Conservation (phyloP, 2,113 vertebrate species). For the Irena cyanogastra region DNA sequence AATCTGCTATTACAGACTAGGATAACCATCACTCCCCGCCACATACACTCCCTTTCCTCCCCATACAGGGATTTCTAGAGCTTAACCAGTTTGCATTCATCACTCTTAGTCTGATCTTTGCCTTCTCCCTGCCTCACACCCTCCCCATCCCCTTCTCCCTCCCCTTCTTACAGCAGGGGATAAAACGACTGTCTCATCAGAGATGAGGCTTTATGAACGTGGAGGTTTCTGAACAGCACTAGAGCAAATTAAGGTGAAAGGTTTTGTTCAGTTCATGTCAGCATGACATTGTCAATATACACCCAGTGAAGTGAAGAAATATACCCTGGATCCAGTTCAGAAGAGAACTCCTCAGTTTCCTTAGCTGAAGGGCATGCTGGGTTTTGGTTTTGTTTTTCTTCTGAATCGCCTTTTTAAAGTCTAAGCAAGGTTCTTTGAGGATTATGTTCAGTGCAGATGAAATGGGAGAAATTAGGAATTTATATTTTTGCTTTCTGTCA, state of each 20-base stretch:
- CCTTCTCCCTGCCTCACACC: too few species aligned
- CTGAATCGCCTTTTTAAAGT: background rate
- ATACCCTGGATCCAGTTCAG: background rate
- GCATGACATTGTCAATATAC: background rate
- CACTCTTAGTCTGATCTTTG: background rate
- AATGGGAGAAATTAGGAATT: background rate
- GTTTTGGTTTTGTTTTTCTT: background rate
- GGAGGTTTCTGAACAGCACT: background rate
- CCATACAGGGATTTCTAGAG: background rate
- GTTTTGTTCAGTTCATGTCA: background rate
- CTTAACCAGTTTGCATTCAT: background rate
- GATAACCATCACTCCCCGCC: background rate
- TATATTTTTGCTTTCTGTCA: background rate
- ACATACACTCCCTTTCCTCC: background rate
- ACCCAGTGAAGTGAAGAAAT: background rate
- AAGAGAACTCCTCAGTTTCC: background rate
- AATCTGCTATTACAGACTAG: background rate
- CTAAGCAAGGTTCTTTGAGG: background rate
- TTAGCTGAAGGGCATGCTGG: background rate
- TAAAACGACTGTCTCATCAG: background rate
- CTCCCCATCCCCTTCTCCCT: accelerated
- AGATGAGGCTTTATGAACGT: background rate
- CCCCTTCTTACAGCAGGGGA: background rate
- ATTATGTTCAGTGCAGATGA: background rate
- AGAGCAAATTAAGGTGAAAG: background rate